Percentiles rank a stretch among this genome's conserved stretches.
These are phyloP conservation scores for Umimayanthus kanabou DNA, from an alignment of 92 coral and sea anemone species.

Conservation along the genomic window DNA sequence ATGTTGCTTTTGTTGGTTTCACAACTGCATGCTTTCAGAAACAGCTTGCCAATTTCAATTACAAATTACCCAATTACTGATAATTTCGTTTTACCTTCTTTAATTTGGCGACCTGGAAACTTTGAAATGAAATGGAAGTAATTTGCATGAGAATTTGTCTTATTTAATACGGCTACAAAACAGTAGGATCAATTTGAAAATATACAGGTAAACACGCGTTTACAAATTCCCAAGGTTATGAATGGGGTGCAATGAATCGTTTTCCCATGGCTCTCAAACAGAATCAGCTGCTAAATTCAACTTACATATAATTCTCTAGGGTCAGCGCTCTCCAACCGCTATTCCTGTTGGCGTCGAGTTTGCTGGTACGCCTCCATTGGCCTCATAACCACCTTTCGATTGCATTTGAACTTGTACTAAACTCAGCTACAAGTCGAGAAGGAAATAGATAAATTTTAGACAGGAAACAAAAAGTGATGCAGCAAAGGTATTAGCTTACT, in stretches of 20 bases:
- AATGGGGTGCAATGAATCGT: no score
- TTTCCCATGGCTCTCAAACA: neutral
- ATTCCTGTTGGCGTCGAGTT: slow-evolving; percentile 74
- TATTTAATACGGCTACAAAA: neutral
- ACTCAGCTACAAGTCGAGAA: slow-evolving; percentile 59
- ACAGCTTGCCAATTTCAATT: slow-evolving; percentile 13
- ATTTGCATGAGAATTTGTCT: slow-evolving; percentile 15
- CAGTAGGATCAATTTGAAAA: slow-evolving; percentile 4
- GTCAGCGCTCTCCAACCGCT: slow-evolving; percentile 57
- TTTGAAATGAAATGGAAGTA: neutral
- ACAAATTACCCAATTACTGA: neutral
- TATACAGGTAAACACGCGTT: neutral
- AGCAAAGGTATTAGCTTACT: neutral
- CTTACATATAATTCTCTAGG: slow-evolving; percentile 48
- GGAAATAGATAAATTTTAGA: neutral
- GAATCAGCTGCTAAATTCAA: neutral
- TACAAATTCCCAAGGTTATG: slow-evolving; percentile 10
- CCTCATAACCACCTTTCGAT: slow-evolving; percentile 84
- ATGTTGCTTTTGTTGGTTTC: slow-evolving; percentile 17
- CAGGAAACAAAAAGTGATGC: neutral
- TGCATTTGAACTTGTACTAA: slow-evolving; percentile 86
- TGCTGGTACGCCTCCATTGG: slow-evolving; percentile 51
- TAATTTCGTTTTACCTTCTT: neutral
- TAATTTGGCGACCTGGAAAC: neutral
- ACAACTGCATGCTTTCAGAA: neutral